Conservation (phyloP, 2,113 vertebrate species). For the Campylomormyrus tamandua region DNA sequence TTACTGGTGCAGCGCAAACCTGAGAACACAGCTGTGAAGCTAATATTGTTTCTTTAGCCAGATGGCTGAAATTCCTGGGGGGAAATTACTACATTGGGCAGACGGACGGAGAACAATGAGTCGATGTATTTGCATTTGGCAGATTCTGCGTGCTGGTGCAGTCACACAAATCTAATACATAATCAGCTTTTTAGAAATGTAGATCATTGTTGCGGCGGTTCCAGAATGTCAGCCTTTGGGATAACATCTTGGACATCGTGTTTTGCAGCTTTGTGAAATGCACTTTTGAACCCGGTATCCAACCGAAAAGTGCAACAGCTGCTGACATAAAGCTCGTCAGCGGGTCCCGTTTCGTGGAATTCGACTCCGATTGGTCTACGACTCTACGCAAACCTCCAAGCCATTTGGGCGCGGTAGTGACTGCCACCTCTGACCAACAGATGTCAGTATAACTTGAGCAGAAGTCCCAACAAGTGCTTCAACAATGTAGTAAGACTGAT, state of each 20-base stretch:
- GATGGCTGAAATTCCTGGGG: slow-evolving; percentile 6
- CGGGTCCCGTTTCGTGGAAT: background rate
- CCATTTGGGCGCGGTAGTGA: background rate
- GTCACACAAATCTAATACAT: slow-evolving; percentile 13
- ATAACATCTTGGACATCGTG: background rate
- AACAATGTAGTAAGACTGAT: background rate
- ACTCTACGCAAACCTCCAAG: background rate
- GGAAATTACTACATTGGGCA: background rate
- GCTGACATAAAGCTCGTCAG: background rate
- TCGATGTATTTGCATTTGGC: background rate
- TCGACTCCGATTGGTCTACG: background rate
- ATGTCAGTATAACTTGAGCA: background rate
- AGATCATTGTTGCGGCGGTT: background rate
- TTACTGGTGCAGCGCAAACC: background rate
- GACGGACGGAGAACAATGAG: background rate
- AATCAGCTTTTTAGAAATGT: background rate
- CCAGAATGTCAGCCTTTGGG: background rate
- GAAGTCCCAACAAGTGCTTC: background rate
- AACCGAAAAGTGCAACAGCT: background rate
- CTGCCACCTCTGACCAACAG: background rate
- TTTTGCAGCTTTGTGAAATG: background rate
- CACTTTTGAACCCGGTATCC: background rate
- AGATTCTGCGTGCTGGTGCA: background rate
- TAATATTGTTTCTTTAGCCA: background rate
- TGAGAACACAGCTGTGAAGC: background rate